These are phyloP conservation scores for Teleogryllus occipitalis DNA, from an alignment of 1,140 invertebrate species.

Conservation along the genomic window DNA sequence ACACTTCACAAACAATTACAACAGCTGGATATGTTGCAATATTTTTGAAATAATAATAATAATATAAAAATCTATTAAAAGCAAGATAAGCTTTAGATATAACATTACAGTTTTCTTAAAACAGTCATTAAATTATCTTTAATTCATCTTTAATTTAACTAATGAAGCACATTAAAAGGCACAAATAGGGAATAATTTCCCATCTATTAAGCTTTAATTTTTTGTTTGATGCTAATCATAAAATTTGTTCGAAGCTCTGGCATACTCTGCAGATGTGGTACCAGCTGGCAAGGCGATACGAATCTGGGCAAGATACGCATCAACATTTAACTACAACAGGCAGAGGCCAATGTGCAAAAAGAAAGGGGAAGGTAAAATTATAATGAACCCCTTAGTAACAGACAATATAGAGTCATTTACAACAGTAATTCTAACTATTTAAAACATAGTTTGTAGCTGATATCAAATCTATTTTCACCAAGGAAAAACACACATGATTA, in stretches of 20 bases:
- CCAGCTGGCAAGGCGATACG: not conserved
- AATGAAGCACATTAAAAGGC: not conserved
- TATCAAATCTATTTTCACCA: too few species aligned
- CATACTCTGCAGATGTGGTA: not conserved
- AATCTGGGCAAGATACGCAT: not conserved
- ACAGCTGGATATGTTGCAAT: too few species aligned
- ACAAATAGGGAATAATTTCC: not conserved
- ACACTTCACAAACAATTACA: too few species aligned
- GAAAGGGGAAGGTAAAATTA: not conserved
- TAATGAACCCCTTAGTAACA: not conserved
- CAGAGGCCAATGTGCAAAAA: not conserved
- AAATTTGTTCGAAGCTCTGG: not conserved
- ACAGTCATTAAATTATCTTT: not conserved
- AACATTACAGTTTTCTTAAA: too few species aligned
- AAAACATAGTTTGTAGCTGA: too few species aligned
- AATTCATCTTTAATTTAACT: not conserved
- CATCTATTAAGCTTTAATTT: constrained; percentile 1
- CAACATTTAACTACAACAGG: not conserved
- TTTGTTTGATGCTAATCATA: not conserved
- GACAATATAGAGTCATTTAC: too few species aligned
- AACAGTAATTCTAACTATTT: too few species aligned
- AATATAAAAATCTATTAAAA: too few species aligned
- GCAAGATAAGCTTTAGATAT: too few species aligned
- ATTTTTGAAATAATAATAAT: too few species aligned
- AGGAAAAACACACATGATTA: too few species aligned